phyloP scores from a whole-genome alignment of 2,113 vertebrate species.

The Pterocles gutturalis region DNA sequence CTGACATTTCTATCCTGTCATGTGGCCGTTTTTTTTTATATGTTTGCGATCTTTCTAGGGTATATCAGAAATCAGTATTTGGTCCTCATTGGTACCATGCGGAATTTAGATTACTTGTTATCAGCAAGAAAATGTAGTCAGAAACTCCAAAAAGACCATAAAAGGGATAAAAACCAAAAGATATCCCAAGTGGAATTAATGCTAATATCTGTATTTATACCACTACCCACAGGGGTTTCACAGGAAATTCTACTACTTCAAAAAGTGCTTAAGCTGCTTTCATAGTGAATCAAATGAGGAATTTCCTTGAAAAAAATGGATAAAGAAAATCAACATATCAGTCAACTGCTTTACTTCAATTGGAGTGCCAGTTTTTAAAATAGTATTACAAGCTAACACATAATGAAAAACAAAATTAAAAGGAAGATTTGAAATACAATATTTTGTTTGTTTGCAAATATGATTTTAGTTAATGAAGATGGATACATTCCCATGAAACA shows the following conservation, averaged over 20 bases:
- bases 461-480: not conserved
- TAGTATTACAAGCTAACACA: not conserved
- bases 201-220: not conserved
- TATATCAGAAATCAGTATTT: not conserved
- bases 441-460: not conserved
- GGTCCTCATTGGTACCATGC: not conserved
- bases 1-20: not conserved
- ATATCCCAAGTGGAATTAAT: not conserved
- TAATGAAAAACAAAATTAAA: not conserved
- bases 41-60: not conserved
- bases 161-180: not conserved
- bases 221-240: not conserved
- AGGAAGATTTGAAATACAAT: not conserved
- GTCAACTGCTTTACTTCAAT: not conserved
- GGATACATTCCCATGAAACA: not conserved
- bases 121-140: not conserved
- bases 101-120: not conserved
- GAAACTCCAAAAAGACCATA: not conserved
- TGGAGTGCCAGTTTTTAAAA: not conserved
- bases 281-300: not conserved
- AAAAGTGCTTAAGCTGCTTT: not conserved
- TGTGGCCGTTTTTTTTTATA: not conserved
- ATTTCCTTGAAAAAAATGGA: not conserved
- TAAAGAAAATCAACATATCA: not conserved
- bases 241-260: not conserved